phyloP scores from a whole-genome alignment of 2,113 vertebrate genomes.

The Nothocercus nigrocapillus region DNA sequence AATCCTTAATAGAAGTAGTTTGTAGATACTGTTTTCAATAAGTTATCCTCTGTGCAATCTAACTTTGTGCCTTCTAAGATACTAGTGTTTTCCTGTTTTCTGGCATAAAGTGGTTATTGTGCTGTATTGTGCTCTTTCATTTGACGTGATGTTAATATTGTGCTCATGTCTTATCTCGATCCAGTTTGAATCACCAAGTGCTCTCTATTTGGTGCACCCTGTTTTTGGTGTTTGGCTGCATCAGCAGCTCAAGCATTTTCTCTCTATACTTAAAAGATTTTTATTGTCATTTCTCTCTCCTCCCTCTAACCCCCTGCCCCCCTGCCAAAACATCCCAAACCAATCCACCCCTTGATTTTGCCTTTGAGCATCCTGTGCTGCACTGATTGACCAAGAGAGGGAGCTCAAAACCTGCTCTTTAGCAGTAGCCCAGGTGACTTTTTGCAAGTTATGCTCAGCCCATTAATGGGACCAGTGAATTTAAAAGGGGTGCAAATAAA shows the following conservation, averaged over 20 bases:
- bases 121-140: not conserved
- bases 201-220: not conserved
- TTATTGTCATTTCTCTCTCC: not conserved
- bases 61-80: not conserved
- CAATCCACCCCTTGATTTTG: not conserved
- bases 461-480: not conserved
- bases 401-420: slow-evolving; percentile 37
- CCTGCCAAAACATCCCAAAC: not conserved
- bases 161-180: not conserved
- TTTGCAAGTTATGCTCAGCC: not conserved
- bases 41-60: not conserved
- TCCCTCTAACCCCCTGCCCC: too few relatives aligned
- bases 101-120: not conserved
- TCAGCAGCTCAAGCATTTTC: not conserved
- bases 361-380: not conserved
- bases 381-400: slow-evolving; percentile 13
- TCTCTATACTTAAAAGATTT: not conserved
- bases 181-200: not conserved
- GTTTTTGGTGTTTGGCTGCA: not conserved
- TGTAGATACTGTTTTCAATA: not conserved
- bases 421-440: not conserved
- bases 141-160: not conserved
- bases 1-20: not conserved
- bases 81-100: not conserved
- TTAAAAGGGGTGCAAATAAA: not conserved